Conservation (phyloP, 2,797 vertebrate genomes). For the Distichodus sexfasciatus region DNA sequence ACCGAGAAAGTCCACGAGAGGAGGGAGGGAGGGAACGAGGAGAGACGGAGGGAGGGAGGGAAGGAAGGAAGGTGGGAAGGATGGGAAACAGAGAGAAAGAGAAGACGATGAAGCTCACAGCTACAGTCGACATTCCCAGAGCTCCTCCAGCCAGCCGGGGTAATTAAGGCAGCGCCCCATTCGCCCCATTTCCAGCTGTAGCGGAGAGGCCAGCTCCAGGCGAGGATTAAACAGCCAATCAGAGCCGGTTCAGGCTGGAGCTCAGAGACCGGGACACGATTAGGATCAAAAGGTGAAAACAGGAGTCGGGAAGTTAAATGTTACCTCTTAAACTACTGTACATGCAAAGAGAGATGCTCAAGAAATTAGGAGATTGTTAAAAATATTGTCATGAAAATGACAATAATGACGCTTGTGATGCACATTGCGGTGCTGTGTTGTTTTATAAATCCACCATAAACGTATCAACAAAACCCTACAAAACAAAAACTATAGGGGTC, state of each 20-base stretch:
- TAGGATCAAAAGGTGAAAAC: not conserved
- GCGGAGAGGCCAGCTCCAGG: not conserved
- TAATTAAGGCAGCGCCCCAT: conserved; percentile 19
- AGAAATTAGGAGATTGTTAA: not conserved
- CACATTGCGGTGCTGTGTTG: no score
- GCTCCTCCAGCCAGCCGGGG: conserved; percentile 29
- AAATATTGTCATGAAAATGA: not conserved
- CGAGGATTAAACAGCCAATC: not conserved
- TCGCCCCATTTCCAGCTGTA: conserved; percentile 30
- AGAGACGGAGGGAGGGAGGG: no score
- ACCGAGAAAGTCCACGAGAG: conserved; percentile 9
- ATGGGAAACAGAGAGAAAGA: not conserved
- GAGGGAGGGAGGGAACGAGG: conserved; percentile 10
- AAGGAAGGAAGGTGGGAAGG: not conserved
- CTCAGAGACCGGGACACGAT: not conserved
- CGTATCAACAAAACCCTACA: no score
- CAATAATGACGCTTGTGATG: no score
- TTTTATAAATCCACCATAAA: no score
- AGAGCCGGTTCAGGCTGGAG: not conserved
- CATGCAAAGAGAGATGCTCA: not conserved
- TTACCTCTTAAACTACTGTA: not conserved
- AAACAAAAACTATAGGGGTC: no score
- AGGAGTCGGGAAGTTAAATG: not conserved
- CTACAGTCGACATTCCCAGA: conserved; percentile 44
- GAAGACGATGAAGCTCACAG: conserved; percentile 24